phyloP scores from a whole-genome alignment of 2,113 vertebrate species.

The Oreamnos americanus region DNA sequence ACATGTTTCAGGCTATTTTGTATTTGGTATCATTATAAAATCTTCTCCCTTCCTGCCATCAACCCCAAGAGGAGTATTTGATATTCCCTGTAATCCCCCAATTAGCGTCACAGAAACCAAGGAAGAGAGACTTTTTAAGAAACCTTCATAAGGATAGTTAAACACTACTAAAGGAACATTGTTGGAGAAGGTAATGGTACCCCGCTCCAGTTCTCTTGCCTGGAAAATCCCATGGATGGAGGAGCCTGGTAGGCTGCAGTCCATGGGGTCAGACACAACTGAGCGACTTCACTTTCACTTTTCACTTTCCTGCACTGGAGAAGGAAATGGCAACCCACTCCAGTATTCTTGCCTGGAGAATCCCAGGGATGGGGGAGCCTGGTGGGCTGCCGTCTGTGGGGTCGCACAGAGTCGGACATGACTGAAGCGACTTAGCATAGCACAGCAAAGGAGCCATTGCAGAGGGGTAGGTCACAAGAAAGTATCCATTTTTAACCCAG shows the following conservation, averaged over 20 bases:
- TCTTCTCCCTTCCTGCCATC: background rate
- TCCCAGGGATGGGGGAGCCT: too few relatives aligned
- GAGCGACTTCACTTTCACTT: too few relatives aligned
- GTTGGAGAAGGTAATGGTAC: too few relatives aligned
- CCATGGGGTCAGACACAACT: too few relatives aligned
- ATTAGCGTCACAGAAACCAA: background rate
- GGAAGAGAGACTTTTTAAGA: background rate
- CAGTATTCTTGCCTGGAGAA: too few relatives aligned
- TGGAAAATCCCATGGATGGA: too few relatives aligned
- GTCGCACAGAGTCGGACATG: too few relatives aligned
- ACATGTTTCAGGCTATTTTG: background rate
- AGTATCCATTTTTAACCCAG: background rate
- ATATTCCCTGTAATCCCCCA: background rate
- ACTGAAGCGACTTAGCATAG: too few relatives aligned
- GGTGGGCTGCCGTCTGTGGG: rapidly evolving
- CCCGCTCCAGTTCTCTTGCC: too few relatives aligned
- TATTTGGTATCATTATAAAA: background rate
- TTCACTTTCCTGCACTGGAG: too few relatives aligned
- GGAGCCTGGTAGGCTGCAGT: too few relatives aligned
- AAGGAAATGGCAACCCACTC: too few relatives aligned
- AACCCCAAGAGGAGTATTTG: background rate
- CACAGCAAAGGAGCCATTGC: background rate
- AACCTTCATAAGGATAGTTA: background rate
- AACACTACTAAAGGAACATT: background rate
- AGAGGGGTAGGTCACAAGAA: background rate